Evolutionary conservation across 2,888 invertebrate species (phyloP).

Genomic region (Cheilosia vernalis): DNA sequence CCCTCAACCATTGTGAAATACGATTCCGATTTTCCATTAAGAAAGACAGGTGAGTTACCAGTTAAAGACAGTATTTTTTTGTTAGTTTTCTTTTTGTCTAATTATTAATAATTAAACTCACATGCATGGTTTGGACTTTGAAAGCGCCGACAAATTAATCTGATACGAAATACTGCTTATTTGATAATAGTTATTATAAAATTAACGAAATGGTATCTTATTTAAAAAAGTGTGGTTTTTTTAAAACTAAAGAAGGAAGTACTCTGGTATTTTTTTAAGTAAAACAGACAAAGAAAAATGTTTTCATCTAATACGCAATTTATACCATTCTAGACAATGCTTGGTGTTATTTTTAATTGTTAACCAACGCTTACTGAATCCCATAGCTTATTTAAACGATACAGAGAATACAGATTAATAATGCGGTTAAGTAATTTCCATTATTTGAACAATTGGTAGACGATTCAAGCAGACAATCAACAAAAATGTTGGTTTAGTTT

Average conservation of each 20-base stretch:
- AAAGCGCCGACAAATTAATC: constrained; percentile 5
- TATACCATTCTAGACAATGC: constrained; percentile 5
- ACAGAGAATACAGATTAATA: not conserved
- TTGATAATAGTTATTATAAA: too few relatives aligned
- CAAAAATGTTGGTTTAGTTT: not conserved
- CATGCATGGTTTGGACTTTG: constrained; percentile 58
- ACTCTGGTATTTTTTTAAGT: too few relatives aligned
- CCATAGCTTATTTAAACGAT: not conserved
- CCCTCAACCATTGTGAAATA: constrained; percentile 84
- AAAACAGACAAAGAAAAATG: too few relatives aligned
- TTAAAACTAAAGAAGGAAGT: not conserved
- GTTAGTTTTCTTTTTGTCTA: constrained; percentile 40
- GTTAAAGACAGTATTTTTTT: not conserved
- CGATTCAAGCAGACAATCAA: not conserved
- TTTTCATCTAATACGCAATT: too few relatives aligned
- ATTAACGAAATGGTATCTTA: too few relatives aligned
- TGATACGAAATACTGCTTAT: not conserved
- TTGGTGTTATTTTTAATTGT: constrained; percentile 2
- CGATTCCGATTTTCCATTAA: constrained; percentile 92
- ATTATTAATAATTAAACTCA: constrained; percentile 61
- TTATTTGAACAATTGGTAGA: not conserved
- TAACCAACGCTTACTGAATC: constrained; percentile 36
- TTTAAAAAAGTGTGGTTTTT: too few relatives aligned
- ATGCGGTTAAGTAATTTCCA: not conserved
- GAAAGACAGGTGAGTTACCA: constrained; percentile 93